A percentile compares a stretch with the other conserved stretches of the same genome.
phyloP scores from a whole-genome alignment of 2,797 vertebrate species.

The Trichosurus vulpecula region DNA sequence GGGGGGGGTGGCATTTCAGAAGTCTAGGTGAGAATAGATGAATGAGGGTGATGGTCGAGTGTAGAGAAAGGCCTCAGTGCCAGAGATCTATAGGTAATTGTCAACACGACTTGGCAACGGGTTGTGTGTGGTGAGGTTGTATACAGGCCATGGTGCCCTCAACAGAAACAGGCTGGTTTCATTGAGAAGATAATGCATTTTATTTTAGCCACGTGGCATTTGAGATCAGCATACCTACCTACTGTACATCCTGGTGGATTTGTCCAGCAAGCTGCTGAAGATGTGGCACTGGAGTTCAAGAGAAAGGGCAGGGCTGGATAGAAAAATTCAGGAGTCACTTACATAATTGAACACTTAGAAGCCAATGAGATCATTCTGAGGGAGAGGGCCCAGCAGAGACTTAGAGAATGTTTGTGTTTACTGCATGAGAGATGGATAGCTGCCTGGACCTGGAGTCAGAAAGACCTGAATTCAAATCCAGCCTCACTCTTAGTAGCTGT shows the following conservation, averaged over 20 bases:
- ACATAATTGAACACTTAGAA: neutral
- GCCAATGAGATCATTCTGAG: neutral
- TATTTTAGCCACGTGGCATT: neutral
- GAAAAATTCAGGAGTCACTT: neutral
- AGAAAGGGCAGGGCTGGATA: neutral
- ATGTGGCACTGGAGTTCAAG: neutral
- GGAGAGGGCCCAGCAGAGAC: neutral
- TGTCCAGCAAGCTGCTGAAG: neutral
- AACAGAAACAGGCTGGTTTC: neutral
- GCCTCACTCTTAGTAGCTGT: neutral
- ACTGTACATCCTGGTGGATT: neutral
- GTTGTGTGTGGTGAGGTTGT: neutral
- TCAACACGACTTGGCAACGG: neutral
- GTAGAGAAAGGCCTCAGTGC: neutral
- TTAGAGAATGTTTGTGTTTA: neutral
- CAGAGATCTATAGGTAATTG: neutral
- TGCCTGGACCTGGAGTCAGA: neutral
- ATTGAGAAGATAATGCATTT: neutral
- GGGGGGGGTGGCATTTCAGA: neutral
- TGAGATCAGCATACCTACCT: neutral
- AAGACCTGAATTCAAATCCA: neutral
- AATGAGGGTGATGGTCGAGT: neutral
- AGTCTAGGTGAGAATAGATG: neutral
- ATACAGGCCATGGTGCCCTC: too few relatives aligned
- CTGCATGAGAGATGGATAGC: neutral